Evolutionary conservation across 2,113 vertebrate species (phyloP), one percentile per base, ranked within the genome.

Genomic region (Beaufortia kweichowensis): DNA sequence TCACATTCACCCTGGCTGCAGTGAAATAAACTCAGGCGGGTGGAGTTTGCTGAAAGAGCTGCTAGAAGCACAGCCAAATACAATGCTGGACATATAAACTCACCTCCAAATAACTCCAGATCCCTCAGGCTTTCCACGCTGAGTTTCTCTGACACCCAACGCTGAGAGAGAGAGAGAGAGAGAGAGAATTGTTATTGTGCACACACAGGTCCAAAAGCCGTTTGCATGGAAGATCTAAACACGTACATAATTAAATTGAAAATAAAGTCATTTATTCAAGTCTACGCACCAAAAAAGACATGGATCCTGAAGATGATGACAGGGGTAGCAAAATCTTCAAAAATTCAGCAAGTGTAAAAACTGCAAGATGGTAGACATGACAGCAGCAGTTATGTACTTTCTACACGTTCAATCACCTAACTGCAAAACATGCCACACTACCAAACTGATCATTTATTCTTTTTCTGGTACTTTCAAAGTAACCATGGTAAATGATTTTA

Each of bases 91-190:
- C n/a, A 11, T n/a, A 19, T 71, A 26, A 82, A 81, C 95, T 95
- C 91, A 98, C 97, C 97, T 95, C 95, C 96, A 77, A 99, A 98
- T 75, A 99, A 92, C 87, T 98, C 96, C 78, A 98, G 93, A 89
- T 99, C 96, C 89, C 95, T 94, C 86, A 99, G 92, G 84, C 96
- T 97, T 91, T 99, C 97, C 93, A 98, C 95, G 89, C 96, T 98
- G 91, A 99, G 93, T 90, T 96, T 98, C 88, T 98, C 97, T 82
- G 97, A 94, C 86, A 99, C 96, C 97, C 97, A 99, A 84, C 95
- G 94, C 97, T 99, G 90, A 88, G 83, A 89, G 83, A 67, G 82
- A 78, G 31, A 82, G 61, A 83, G 63, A 63, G 78, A 79, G 75
- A 85, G 23, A 83, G 69, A 77, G 84, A 53, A 59, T 78, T 82